These are phyloP conservation scores for Hermodice carunculata DNA, from an alignment of 2,888 invertebrate species.

Conservation along the genomic window DNA sequence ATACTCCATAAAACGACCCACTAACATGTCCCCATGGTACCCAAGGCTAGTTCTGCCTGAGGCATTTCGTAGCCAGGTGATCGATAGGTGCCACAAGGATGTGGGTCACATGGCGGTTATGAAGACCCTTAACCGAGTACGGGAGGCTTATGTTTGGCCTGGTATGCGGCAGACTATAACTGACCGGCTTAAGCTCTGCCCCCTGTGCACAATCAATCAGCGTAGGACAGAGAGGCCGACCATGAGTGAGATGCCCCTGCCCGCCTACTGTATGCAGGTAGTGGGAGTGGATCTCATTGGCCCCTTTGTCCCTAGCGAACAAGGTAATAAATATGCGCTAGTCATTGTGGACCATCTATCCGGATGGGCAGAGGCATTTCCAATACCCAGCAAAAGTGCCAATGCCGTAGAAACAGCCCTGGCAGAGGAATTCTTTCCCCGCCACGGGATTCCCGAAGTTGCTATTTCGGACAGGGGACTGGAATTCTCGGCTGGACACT, in stretches of 20 bases:
- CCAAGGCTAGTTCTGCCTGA: conserved; percentile 1
- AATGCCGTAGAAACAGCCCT: background rate
- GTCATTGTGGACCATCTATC: background rate
- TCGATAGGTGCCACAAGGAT: conserved; percentile 5
- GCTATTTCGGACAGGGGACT: background rate
- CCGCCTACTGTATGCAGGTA: background rate
- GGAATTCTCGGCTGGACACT: background rate
- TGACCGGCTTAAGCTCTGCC: background rate
- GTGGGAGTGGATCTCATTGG: background rate
- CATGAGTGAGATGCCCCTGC: background rate
- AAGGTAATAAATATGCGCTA: background rate
- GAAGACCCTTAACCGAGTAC: background rate
- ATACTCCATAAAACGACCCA: too few relatives aligned
- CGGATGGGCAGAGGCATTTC: background rate
- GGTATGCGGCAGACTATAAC: background rate
- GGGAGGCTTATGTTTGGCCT: background rate
- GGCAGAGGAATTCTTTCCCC: background rate
- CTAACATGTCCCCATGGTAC: background rate
- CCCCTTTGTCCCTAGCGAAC: background rate
- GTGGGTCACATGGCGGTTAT: conserved; percentile 11
- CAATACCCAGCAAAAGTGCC: background rate
- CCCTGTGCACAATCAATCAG: background rate
- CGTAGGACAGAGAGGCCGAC: background rate
- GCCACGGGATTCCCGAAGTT: background rate
- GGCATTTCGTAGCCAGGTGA: background rate